Evolutionary conservation across 2,888 invertebrate genomes (phyloP).

Genomic region (Leptopterna dolabrata): DNA sequence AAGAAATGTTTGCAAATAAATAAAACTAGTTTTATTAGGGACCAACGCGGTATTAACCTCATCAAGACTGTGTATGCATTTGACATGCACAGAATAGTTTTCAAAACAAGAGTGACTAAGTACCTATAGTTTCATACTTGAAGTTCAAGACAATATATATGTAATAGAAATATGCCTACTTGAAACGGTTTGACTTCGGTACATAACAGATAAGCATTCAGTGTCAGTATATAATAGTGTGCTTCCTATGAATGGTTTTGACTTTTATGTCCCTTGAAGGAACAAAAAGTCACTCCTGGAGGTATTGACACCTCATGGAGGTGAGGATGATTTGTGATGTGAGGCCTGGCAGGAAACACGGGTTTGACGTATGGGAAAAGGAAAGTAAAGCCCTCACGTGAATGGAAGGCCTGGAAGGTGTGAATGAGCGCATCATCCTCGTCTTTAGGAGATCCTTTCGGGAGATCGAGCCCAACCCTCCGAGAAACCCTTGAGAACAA

Average conservation of each 20-base stretch:
- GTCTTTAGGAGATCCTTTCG: background rate
- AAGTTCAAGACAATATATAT: too few relatives aligned
- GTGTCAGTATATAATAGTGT: too few relatives aligned
- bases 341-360: slow-evolving; percentile 7
- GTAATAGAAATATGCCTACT: too few relatives aligned
- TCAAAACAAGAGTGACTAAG: too few relatives aligned
- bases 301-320: background rate
- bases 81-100: too few relatives aligned
- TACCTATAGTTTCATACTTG: too few relatives aligned
- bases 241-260: background rate
- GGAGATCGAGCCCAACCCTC: background rate
- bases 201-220: too few relatives aligned
- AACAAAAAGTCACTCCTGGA: background rate
- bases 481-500: background rate
- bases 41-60: too few relatives aligned
- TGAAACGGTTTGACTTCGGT: too few relatives aligned
- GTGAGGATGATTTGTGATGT: background rate
- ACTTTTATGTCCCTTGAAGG: background rate
- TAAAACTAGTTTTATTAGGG: too few relatives aligned
- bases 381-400: background rate
- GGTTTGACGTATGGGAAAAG: background rate
- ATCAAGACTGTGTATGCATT: too few relatives aligned
- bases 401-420: background rate
- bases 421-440: slow-evolving; percentile 2
- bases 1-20: too few relatives aligned